These are phyloP conservation scores for Pseudochirops corinnae DNA, from an alignment of 2,797 vertebrate species.

Conservation along the genomic window DNA sequence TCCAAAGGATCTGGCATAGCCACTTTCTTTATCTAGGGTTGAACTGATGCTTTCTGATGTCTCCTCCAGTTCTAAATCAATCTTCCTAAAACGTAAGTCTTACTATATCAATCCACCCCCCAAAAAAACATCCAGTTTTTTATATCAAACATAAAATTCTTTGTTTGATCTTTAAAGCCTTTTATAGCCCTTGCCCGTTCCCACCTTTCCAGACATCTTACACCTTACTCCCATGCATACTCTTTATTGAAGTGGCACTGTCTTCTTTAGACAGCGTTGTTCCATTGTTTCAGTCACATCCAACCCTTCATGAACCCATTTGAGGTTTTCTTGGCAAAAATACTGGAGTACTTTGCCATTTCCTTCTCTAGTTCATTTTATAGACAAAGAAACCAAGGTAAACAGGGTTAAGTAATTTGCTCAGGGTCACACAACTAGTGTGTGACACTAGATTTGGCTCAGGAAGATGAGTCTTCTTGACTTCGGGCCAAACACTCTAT, in stretches of 20 bases:
- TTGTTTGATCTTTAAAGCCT: not conserved
- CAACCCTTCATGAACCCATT: no score
- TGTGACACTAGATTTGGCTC: not conserved
- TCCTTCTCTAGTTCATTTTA: no score
- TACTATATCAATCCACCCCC: not conserved
- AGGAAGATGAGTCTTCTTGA: not conserved
- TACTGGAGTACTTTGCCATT: not conserved
- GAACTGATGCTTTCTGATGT: not conserved
- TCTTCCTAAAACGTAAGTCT: not conserved
- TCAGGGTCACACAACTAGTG: not conserved
- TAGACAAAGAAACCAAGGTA: not conserved
- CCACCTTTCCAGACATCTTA: not conserved
- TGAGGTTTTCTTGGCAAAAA: not conserved
- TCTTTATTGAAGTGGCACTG: not conserved
- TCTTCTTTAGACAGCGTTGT: not conserved
- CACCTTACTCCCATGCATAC: not conserved
- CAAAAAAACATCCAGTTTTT: not conserved
- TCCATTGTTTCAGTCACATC: not conserved
- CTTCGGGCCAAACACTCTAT: not conserved
- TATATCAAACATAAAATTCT: not conserved
- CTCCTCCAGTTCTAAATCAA: not conserved
- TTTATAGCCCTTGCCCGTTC: not conserved
- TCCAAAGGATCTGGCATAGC: not conserved
- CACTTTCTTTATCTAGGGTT: not conserved
- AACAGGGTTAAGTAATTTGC: not conserved